Percentiles rank a stretch among this genome's conserved stretches.
These are phyloP conservation scores for Eupithecia centaureata DNA, from an alignment of 2,888 invertebrate genomes.

Conservation along the genomic window DNA sequence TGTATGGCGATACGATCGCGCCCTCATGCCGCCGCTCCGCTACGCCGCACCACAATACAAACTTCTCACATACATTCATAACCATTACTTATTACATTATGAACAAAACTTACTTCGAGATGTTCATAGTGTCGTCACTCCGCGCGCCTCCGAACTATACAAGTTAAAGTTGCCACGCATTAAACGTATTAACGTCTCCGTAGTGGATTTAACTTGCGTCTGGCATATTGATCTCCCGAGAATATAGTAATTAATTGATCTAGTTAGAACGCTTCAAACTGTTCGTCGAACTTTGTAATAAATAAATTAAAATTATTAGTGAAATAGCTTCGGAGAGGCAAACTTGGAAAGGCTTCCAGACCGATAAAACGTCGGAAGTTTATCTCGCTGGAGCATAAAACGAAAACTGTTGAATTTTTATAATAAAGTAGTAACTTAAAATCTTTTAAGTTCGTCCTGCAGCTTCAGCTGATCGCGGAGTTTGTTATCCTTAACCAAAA, in stretches of 20 bases:
- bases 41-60: conserved; percentile 51
- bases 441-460: conserved; percentile 37
- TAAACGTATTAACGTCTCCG: conserved; percentile 72
- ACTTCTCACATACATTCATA: conserved; percentile 62
- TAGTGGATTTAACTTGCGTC: conserved; percentile 62
- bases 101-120: conserved; percentile 58
- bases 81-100: conserved; percentile 60
- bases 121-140: conserved; percentile 60
- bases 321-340: conserved; percentile 34
- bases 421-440: conserved; percentile 33
- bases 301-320: conserved; percentile 43
- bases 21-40: conserved; percentile 51
- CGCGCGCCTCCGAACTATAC: conserved; percentile 68
- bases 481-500: conserved; percentile 61
- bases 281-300: conserved; percentile 42
- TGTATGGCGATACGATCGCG: conserved; percentile 63
- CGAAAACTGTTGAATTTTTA: conserved; percentile 38
- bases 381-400: conserved; percentile 23
- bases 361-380: conserved; percentile 39
- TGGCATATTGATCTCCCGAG: conserved; percentile 63
- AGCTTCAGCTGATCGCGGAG: conserved; percentile 54
- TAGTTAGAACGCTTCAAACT: conserved; percentile 52
- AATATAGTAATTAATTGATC: conserved; percentile 66
- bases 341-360: conserved; percentile 39
- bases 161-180: conserved; percentile 71